Evolutionary conservation across 2,888 invertebrate genomes (phyloP).

Genomic region (Spodoptera picta): DNA sequence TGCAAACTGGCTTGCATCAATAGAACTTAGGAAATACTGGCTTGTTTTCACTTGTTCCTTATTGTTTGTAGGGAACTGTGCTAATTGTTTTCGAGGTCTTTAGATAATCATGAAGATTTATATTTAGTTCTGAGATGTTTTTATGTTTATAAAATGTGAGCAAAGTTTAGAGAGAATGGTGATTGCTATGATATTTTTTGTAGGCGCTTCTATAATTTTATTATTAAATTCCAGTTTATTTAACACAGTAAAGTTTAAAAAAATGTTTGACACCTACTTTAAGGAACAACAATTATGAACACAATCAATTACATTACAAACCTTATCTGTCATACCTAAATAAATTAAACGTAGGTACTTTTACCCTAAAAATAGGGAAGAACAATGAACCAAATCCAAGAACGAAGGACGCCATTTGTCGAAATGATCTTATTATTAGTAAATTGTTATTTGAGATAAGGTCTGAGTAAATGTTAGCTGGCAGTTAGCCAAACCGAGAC

Average conservation of each 20-base stretch:
- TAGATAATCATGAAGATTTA: too few relatives aligned
- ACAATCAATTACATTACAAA: too few relatives aligned
- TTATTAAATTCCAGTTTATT: neutral
- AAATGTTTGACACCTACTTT: too few relatives aligned
- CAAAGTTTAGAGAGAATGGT: neutral
- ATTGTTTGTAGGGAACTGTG: too few relatives aligned
- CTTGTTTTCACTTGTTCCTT: too few relatives aligned
- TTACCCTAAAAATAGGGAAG: too few relatives aligned
- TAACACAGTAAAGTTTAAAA: too few relatives aligned
- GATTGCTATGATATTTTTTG: slow-evolving; percentile 3
- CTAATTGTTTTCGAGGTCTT: too few relatives aligned
- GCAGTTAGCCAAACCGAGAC: slow-evolving; percentile 25
- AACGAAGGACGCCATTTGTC: neutral
- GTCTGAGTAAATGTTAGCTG: slow-evolving; percentile 29
- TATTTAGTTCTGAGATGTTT: too few relatives aligned
- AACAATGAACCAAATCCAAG: neutral
- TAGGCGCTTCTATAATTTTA: slow-evolving; percentile 7
- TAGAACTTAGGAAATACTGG: slow-evolving; percentile 1
- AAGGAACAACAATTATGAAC: too few relatives aligned
- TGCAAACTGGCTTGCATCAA: slow-evolving; percentile 10
- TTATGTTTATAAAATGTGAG: neutral
- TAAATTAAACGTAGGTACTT: too few relatives aligned
- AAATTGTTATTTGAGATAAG: slow-evolving; percentile 50
- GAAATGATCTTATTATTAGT: slow-evolving; percentile 35
- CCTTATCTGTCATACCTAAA: too few relatives aligned